Conservation (phyloP, 1,140 invertebrate species). For the Chymomyza costata region DNA sequence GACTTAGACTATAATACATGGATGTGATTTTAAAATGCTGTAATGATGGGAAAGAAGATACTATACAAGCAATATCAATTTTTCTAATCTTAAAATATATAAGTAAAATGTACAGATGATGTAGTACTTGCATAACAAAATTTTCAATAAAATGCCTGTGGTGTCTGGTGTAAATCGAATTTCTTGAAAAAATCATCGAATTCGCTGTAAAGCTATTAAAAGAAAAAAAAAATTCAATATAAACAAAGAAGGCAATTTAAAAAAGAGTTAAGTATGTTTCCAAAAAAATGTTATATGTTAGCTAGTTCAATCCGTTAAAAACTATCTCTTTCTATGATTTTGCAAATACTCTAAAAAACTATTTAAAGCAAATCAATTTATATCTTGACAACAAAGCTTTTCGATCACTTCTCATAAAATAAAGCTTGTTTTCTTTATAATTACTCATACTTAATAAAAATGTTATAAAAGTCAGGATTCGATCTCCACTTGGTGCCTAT, state of each 20-base stretch:
- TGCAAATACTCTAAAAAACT: too few species aligned
- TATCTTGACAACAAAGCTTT: too few species aligned
- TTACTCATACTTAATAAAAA: too few species aligned
- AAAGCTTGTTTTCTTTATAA: too few species aligned
- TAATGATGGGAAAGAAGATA: background rate
- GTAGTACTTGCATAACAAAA: slow-evolving; percentile 20
- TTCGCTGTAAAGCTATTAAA: slow-evolving; percentile 64
- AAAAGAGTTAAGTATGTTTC: too few species aligned
- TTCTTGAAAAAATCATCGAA: slow-evolving; percentile 67
- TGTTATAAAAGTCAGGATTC: too few species aligned
- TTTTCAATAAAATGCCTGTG: slow-evolving; percentile 58
- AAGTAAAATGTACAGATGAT: background rate
- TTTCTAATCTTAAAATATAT: background rate
- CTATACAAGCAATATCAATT: background rate
- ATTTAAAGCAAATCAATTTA: too few species aligned
- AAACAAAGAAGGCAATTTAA: background rate
- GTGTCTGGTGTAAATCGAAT: slow-evolving; percentile 52
- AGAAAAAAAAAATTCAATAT: slow-evolving; percentile 12
- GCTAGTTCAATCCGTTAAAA: too few species aligned
- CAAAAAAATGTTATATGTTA: too few species aligned
- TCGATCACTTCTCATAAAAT: too few species aligned
- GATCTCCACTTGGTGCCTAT: too few species aligned
- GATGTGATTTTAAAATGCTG: background rate
- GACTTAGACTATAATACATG: slow-evolving; percentile 11
- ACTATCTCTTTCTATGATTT: too few species aligned